These are phyloP conservation scores for Chaetogeoica ovagalla DNA, from an alignment of 2,888 invertebrate species.

Conservation along the genomic window DNA sequence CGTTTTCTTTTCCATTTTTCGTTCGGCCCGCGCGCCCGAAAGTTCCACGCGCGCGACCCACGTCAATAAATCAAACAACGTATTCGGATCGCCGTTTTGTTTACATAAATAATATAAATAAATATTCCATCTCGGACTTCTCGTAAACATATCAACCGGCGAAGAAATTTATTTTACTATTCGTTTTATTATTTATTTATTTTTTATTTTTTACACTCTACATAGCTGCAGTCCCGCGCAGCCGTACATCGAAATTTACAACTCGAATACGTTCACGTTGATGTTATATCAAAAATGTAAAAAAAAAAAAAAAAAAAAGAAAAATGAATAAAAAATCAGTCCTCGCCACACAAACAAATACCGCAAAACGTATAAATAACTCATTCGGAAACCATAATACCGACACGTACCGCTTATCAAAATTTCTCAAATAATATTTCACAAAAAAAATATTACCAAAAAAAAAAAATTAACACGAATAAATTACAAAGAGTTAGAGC, in stretches of 20 bases:
- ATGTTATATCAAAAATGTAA: neutral
- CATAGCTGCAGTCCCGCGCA: neutral
- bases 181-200: neutral
- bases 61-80: conserved; percentile 52
- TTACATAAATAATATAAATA: conserved; percentile 48
- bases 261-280: neutral
- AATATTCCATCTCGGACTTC: conserved; percentile 44
- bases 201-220: neutral
- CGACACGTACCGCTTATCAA: too few species aligned
- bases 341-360: neutral
- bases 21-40: neutral
- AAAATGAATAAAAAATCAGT: neutral
- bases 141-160: conserved; percentile 40
- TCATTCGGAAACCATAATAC: too few species aligned
- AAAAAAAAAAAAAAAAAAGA: neutral
- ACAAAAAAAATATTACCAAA: too few species aligned
- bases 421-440: too few species aligned
- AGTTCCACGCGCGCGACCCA: conserved; percentile 41
- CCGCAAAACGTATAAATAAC: neutral
- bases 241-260: neutral
- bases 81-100: conserved; percentile 51
- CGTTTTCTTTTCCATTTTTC: neutral
- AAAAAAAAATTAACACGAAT: too few species aligned
- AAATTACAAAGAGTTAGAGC: too few species aligned
- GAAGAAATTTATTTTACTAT: conserved; percentile 29